Evolutionary conservation across 2,113 vertebrate species (phyloP), one percentile per base, ranked within the genome.

Genomic region (Pollachius pollachius): DNA sequence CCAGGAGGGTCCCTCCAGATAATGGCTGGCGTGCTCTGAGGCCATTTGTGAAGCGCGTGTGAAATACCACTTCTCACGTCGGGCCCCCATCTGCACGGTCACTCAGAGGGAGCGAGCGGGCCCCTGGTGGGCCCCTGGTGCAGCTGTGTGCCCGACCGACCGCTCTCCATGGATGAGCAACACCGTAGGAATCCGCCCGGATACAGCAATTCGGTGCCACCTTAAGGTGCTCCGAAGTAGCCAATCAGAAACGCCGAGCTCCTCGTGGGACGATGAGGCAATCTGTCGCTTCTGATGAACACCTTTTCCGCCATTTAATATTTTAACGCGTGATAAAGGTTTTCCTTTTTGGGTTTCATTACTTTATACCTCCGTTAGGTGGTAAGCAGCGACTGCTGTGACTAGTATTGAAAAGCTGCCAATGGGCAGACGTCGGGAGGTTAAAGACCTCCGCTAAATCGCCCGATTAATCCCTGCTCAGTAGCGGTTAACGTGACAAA

Each of bases 281-380:
- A 48, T 23, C 65, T 41, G 21, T 68, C 3, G 57, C 65, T 63
- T 67, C 58, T 69, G 59, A 68, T 67, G 48, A 66, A 64, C 58
- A 57, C 34, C 62, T 13, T 13, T 18, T 13, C 41, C 11, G 8
- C 41, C 41, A 48, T 48, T 1, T 48, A 48, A 8, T 48, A 48
- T 12, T 48, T 9, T 23, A 23, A 8, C 41, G 11, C 9, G 41
- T 48, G 6, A 48, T 48, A 13, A 9, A 48, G 8, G 2, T 9
- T 9, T 9, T 48, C 2, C 15, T 15, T 74, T 66, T 70, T 9
- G 27, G 11, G 60, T 72, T 23, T 59, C 41, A 67, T 2, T 23
- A 75, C 37, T 12, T 61, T 65, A 62, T 15, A 23, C 23, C 23
- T 23, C 23, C 23, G 23, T 23, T 23, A 23, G 23, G 27, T 65